Base-by-base conservation (phyloP, 2,888 invertebrate genomes). In the Tipula lateralis region DNA sequence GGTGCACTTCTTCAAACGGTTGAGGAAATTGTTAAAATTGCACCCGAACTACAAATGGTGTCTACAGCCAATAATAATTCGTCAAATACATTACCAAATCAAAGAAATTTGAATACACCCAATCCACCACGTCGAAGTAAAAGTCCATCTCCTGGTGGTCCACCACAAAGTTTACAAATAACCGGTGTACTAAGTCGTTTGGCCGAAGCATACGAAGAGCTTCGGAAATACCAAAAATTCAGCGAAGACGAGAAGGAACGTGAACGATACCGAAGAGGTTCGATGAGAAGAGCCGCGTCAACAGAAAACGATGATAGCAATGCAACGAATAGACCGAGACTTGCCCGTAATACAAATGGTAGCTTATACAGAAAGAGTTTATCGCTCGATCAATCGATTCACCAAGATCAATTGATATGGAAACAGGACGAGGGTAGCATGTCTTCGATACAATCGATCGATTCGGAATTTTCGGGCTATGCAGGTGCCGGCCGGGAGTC, bases 371-470 rank as follows among this genome's bases (percentile, higher is more conserved):
- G 94, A 86, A 95, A 94, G 88, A 94, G 94, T 88, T 89, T 95
- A 83, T 95, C 95, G 6, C 88, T 95, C 86, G 95, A 95, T 89
- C 95, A 95, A 88, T 89, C 90, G 80, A 91, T 91, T 86, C 91
- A 91, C 86, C 87, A 89, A 83, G 92, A 92, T 86, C 90, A 91
- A 87, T 92, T 91, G 85, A 96, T 97, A 87, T 97, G 97, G 97
- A 95, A 94, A 87, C 93, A 94, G 32, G 94, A 94, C 84, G 96
- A 96, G 86, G 96, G 96, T 85, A 97, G 96, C 88, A 93, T 95
- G 85, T 95, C 96, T 0, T 96, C 96, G 85, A 92, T 96, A 90
- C 95, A 95, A 87, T 96, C 96, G 0, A 90, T 95, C 85, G 94
- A 95, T 87, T 93, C 93, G 0, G 93, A 93, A 85, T 89, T 92